Percentiles rank a stretch among this genome's conserved stretches.
These are phyloP conservation scores for Creontiades dilutus DNA, from an alignment of 2,888 invertebrate species.

Conservation along the genomic window DNA sequence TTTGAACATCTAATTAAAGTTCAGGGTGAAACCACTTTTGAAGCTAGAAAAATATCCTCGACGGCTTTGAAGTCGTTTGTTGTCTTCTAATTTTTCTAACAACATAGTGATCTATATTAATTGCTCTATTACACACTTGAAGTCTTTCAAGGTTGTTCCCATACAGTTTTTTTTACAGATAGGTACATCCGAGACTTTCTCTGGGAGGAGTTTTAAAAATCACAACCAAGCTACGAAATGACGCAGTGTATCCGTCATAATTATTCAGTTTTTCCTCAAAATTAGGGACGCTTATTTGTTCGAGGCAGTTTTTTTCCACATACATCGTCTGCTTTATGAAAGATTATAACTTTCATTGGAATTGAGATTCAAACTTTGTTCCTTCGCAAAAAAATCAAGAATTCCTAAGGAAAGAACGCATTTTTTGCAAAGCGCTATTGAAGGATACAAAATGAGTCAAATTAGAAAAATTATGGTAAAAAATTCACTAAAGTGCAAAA, in stretches of 20 bases:
- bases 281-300: no score
- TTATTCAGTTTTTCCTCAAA: no score
- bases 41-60: not conserved
- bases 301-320: no score
- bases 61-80: not conserved
- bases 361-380: no score
- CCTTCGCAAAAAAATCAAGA: no score
- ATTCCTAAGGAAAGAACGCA: no score
- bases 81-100: not conserved
- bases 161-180: not conserved
- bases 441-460: no score
- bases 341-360: no score
- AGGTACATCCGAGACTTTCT: not conserved
- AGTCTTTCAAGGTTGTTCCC: constrained; percentile 16
- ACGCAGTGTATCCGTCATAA: not conserved
- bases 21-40: constrained; percentile 19
- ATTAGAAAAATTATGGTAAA: no score
- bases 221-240: not conserved
- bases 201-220: not conserved
- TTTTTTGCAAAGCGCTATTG: no score
- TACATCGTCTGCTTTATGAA: no score
- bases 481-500: no score
- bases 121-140: constrained; percentile 11
- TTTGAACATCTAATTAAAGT: not conserved
- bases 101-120: not conserved